A percentile compares a stretch with the other conserved stretches of the same genome.
phyloP scores from a whole-genome alignment of 2,888 invertebrate species.

The Sarcophaga rosellei region DNA sequence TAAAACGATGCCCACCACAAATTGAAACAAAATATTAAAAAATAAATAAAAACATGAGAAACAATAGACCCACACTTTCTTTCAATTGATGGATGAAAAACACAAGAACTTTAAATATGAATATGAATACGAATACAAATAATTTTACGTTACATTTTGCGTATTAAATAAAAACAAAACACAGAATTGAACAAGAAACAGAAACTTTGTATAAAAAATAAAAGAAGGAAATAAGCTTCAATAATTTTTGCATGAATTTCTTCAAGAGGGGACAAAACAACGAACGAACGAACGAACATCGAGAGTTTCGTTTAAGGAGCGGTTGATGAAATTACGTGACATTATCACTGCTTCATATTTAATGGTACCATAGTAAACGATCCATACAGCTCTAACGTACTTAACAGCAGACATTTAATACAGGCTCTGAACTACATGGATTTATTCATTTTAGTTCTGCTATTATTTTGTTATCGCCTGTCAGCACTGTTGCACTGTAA shows the following conservation, averaged over 20 bases:
- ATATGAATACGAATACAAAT: neutral
- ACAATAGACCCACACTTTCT: conserved; percentile 68
- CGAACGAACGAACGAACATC: conserved; percentile 13
- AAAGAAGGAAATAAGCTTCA: conserved; percentile 65
- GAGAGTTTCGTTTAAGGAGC: conserved; percentile 47
- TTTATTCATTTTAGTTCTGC: neutral
- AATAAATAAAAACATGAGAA: conserved; percentile 19
- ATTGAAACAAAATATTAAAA: neutral
- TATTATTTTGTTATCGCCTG: conserved; percentile 11
- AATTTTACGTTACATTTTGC: conserved; percentile 31
- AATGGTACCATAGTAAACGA: conserved; percentile 18
- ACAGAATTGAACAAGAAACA: conserved; percentile 12
- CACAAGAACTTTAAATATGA: conserved; percentile 2
- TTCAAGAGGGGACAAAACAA: neutral
- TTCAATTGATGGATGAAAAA: conserved; percentile 20
- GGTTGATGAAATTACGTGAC: conserved; percentile 54
- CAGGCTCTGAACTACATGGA: too few relatives aligned
- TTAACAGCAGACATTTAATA: neutral
- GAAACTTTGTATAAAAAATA: neutral
- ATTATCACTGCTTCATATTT: conserved; percentile 49
- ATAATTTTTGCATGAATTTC: conserved; percentile 57
- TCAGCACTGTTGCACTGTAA: neutral
- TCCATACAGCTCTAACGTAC: neutral
- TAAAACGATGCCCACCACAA: conserved; percentile 2
- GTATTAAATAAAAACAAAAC: conserved; percentile 1